Percentiles rank a stretch among this genome's conserved stretches.
phyloP scores from a whole-genome alignment of 2,888 invertebrate genomes.

The Machimus atricapillus region DNA sequence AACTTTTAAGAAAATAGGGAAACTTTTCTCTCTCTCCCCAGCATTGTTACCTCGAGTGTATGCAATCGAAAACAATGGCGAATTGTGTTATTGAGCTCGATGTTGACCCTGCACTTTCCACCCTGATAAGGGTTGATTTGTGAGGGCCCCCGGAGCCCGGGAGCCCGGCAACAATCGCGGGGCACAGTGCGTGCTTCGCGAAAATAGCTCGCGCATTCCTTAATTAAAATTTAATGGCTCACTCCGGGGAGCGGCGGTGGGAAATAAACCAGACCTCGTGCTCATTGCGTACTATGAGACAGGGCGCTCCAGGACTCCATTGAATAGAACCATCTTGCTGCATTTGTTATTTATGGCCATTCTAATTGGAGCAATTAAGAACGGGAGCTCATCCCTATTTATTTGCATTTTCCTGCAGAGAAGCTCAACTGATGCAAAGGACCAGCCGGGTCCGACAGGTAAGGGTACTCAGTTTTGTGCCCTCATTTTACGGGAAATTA shows the following conservation, averaged over 20 bases:
- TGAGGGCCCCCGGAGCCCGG: background rate
- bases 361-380: conserved; percentile 32
- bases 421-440: background rate
- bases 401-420: conserved; percentile 13
- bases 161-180: background rate
- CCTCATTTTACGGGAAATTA: conserved; percentile 20
- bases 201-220: background rate
- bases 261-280: background rate
- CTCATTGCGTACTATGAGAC: background rate
- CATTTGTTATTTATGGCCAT: conserved; percentile 9
- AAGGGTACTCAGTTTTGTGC: background rate
- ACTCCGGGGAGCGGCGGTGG: background rate
- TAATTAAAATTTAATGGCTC: background rate
- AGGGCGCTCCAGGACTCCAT: background rate
- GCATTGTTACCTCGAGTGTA: background rate
- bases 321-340: conserved; percentile 9
- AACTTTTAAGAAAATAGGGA: background rate
- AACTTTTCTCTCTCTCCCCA: background rate
- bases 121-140: background rate
- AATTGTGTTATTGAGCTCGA: background rate
- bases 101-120: background rate
- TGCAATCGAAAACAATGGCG: background rate
- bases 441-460: background rate
- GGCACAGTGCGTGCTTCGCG: background rate
- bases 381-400: conserved; percentile 4